Evolutionary conservation across 2,888 invertebrate species (phyloP), one percentile per base, ranked within the genome.

Genomic region (Bursaphelenchus okinawaensis): DNA sequence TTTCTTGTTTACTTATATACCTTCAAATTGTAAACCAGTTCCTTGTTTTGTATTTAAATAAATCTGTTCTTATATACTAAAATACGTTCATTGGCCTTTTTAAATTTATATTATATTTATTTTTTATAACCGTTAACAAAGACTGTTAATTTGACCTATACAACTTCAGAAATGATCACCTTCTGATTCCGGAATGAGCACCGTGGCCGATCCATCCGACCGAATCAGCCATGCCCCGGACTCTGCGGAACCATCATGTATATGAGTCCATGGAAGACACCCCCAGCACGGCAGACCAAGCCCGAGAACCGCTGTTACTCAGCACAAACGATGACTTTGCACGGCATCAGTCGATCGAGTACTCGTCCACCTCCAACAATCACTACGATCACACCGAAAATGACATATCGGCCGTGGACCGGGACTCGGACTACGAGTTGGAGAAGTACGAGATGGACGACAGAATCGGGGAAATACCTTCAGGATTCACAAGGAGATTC

Each of bases 401-500:
- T n/a, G 69, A 68, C 28, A 63, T 63, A 52, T 56, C 31, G 20
- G 55, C 31, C 12, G 58, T 57, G 50, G 59, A 61, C 6, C 67
- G 57, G 31, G 72, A 73, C 54, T 71, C 69, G 54, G 71, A 74
- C 52, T 75, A 74, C 62, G 79, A 77, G 59, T 52, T 79, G 55
- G 79, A 79, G 64, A 70, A 72, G 40, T 63, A 77, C 28, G 79
- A 79, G 62, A 29, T 80, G 69, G 75, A 76, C 55, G 79, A 79
- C 60, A 69, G 72, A n/a, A 69, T 79, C 54, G 67, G 76, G 9
- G 79, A 80, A 50, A 80, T 79, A 52, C 79, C 78, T 9, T 66
- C 65, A 51, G 64, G 73, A 7, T 79, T 80, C 55, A 74, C 74
- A 52, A 60, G 79, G 28, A 57, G 78, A 51, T 68, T 72, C 16